Evolutionary conservation across 1,140 invertebrate genomes (phyloP), one percentile per base, ranked within the genome.

Genomic region (Andricus grossulariae): DNA sequence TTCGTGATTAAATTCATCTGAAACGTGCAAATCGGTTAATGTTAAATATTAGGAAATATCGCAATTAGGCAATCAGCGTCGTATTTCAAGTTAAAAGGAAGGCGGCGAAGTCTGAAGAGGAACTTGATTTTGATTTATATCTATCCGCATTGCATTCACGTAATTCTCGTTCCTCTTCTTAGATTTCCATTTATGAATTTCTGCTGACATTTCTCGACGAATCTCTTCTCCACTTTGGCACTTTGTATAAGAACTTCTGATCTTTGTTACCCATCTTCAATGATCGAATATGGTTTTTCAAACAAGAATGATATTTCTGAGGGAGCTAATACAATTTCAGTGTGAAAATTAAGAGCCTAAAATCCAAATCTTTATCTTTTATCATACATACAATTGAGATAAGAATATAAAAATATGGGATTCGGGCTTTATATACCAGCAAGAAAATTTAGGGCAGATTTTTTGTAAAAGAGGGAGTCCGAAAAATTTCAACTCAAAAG

Each of bases 91-190:
- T 19, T 60, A 60, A 60, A 16, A 21, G 32, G 11, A 32, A 66
- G 25, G 57, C 57, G 57, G 32, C 39, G 57, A 66, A 39, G 25
- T 39, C 39, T 66, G 57, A 66, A 66, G 39, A 66, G 57, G 25
- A 66, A 66, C 75, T 77, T 77, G 75, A 80, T 77, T 77, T 80
- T 77, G 73, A 80, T 80, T 77, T 80, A 80, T 80, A 71, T 72
- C 55, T 66, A 80, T 80, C 74, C 71, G 32, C 75, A 80, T 76
- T 73, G 51, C 51, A 3, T 70, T 21, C 51, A 45, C 70, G 70
- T 54, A 73, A 39, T 72, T 54, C 45, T 70, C 55, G n/a, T 72
- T 76, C 75, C 74, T 73, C 54, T 77, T 55, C 75, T 54, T 4
- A 52, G 54, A 77, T 80, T 78, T 77, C 73, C 76, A 80, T 78